phyloP scores from a whole-genome alignment of 2,888 invertebrate species.

The Melipona bicolor region DNA sequence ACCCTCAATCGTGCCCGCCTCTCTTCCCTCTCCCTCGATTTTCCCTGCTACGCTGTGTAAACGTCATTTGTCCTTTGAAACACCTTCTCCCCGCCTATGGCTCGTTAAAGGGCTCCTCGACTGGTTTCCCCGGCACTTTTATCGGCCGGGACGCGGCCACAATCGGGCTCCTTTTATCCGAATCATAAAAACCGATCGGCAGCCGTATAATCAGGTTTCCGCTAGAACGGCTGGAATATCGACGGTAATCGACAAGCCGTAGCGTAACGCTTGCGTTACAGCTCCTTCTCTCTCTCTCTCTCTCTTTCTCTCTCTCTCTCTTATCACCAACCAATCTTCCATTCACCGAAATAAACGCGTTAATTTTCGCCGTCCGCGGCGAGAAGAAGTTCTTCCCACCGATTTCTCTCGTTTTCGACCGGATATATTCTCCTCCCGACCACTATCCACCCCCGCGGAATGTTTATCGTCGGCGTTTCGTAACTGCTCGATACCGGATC shows the following conservation, averaged over 20 bases:
- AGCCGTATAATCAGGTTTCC: slow-evolving; percentile 40
- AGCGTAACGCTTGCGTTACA: slow-evolving; percentile 26
- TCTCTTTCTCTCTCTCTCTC: too few relatives aligned
- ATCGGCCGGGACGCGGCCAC: slow-evolving; percentile 42
- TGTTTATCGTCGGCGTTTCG: slow-evolving; percentile 38
- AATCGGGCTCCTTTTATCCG: slow-evolving; percentile 42
- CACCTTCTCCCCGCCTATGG: slow-evolving; percentile 25
- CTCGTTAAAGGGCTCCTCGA: slow-evolving; percentile 59
- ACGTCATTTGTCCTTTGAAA: slow-evolving; percentile 67
- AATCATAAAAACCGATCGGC: slow-evolving; percentile 58
- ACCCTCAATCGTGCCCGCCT: slow-evolving; percentile 35
- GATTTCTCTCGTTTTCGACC: slow-evolving; percentile 4
- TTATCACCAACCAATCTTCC: too few relatives aligned
- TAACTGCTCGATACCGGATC: slow-evolving; percentile 29
- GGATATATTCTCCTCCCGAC: background rate
- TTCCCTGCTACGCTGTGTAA: slow-evolving; percentile 39
- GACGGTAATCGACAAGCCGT: slow-evolving; percentile 38
- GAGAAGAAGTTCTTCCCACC: background rate
- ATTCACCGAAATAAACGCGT: slow-evolving; percentile 29
- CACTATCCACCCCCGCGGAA: slow-evolving; percentile 17
- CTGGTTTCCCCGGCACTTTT: slow-evolving; percentile 43
- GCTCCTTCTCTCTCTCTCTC: background rate
- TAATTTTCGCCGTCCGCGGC: slow-evolving; percentile 39
- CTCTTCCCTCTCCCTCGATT: slow-evolving; percentile 24
- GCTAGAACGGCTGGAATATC: slow-evolving; percentile 35